Evolutionary conservation across 2,113 vertebrate genomes (phyloP), one percentile per base, ranked within the genome.

Genomic region (Eubucco bourcierii): DNA sequence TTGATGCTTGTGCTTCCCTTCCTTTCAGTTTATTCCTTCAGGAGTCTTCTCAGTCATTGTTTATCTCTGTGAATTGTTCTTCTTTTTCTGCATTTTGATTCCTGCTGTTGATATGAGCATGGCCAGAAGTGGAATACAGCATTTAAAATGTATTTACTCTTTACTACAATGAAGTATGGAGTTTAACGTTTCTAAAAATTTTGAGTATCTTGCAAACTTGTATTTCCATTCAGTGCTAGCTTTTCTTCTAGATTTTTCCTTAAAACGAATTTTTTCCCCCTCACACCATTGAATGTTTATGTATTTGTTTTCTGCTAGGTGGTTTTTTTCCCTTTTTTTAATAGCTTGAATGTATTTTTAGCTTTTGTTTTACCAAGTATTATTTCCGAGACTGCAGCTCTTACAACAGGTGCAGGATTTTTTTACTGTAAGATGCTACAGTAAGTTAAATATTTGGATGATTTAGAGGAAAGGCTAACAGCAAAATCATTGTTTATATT

Each of bases 401-500:
- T 63, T 83, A n/a, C 12, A 96, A 60, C 60, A 82, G 53, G 67
- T 82, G 72, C 61, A 64, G 25, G 21, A 33, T 73, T 93, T 76
- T 39, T 39, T 76, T 85, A 24, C 9, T 84, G 25, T 50, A 37
- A 63, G 31, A 76, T 75, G 25, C 50, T 74, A 28, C 29, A 20
- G n/a, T 75, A 77, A 64, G 87, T 76, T 90, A 89, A 93, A 85
- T 89, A 80, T 78, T 95, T 87, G 53, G 47, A 64, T 87, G 41
- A 63, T 77, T 17, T 74, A n/a, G 41, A 70, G 28, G 52, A 84
- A 89, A 92, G 68, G 20, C 64, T 82, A 87, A 74, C 6, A 85
- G n/a, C 37, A 87, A 89, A 84, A 90, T 63, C 5, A 46, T 52
- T 87, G 74, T 87, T 95, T 89, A 70, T 77, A 15, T 74, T 80